Percentiles rank a stretch among this genome's conserved stretches.
These are phyloP conservation scores for Brachyalestes nurse DNA, from an alignment of 2,797 vertebrate genomes.

Conservation along the genomic window DNA sequence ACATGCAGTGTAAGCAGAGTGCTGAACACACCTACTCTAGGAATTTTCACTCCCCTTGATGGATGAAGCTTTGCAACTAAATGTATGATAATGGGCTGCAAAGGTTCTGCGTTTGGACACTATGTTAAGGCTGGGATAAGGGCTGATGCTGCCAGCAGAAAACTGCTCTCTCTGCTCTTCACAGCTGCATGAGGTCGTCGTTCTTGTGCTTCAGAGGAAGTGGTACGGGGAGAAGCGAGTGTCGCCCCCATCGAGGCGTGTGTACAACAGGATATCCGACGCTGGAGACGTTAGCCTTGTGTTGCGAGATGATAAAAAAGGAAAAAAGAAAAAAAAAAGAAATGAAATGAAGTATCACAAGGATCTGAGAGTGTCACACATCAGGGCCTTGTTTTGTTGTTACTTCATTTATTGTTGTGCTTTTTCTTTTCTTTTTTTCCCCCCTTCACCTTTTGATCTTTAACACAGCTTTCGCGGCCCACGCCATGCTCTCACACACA, in stretches of 20 bases:
- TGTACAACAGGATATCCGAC: conserved; percentile 80
- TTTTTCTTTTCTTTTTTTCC: neutral
- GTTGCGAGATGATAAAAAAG: conserved; percentile 47
- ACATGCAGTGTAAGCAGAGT: too few relatives aligned
- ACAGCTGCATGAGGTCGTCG: conserved; percentile 76
- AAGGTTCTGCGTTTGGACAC: neutral
- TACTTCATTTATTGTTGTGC: neutral
- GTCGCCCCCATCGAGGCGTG: conserved; percentile 64
- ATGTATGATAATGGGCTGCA: neutral
- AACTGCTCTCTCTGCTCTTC: conserved; percentile 48
- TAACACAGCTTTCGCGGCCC: neutral
- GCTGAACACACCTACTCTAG: neutral
- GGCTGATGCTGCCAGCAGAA: neutral
- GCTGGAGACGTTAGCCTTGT: conserved; percentile 66
- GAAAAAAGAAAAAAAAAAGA: neutral
- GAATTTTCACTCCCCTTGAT: conserved; percentile 30
- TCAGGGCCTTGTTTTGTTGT: conserved; percentile 21
- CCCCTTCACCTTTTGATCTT: neutral
- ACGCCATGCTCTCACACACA: conserved; percentile 5
- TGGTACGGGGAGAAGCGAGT: conserved; percentile 67
- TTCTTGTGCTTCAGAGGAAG: conserved; percentile 74
- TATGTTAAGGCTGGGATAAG: neutral
- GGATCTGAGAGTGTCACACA: conserved; percentile 15
- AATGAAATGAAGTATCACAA: conserved; percentile 29
- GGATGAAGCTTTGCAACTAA: conserved; percentile 14